Base-by-base conservation (phyloP, 1,140 invertebrate species). In the Zophobas atratus region DNA sequence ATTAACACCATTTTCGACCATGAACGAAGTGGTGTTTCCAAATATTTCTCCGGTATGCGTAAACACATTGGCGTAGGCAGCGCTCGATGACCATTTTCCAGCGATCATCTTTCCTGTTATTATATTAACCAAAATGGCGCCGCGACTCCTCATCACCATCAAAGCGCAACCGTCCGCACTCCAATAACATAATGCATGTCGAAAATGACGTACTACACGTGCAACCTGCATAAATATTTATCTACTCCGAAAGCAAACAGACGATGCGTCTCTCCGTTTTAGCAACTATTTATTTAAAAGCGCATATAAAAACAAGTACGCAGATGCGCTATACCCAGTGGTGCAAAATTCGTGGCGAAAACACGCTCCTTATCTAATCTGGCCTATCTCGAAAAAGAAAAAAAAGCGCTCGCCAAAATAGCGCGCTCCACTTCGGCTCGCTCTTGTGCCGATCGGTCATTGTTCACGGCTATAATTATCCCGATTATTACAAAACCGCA, bases 181-280 rank as follows among this genome's bases (percentile, higher is more conserved):
- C n/a, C 56, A 60, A 60, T 36, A 8, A 46, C 8, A 8, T 46
- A 46, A 8, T 60, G 56, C 56, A 60, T 60, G 56, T 60, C 56
- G 56, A 60, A 60, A 60, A 60, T 60, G 56, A 60, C 56, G 56
- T 39, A 57, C n/a, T 57, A 57, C 49, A 53, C 56, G 34, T 57
- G 56, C 38, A 36, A 2, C 6, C 8, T 36, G 56, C 56, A 60
- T 60, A 60, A 60, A 60, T 60, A 60, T 60, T 60, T 60, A 60
- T 60, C 56, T 39, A 60, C 8, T 8, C 4, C 56, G 6, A 60
- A 60, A 60, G 56, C 56, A 60, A 60, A 60, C 56, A 60, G 56
- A 35, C 36, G 56, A 60, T 60, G 56, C 56, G 38, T 20, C 35
- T 51, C 3, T 51, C 3, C 3, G n/a, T 36, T 60, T 60, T 38